These are phyloP conservation scores for Ficedula albicollis DNA, from an alignment of 2,797 vertebrate species.

Conservation along the genomic window DNA sequence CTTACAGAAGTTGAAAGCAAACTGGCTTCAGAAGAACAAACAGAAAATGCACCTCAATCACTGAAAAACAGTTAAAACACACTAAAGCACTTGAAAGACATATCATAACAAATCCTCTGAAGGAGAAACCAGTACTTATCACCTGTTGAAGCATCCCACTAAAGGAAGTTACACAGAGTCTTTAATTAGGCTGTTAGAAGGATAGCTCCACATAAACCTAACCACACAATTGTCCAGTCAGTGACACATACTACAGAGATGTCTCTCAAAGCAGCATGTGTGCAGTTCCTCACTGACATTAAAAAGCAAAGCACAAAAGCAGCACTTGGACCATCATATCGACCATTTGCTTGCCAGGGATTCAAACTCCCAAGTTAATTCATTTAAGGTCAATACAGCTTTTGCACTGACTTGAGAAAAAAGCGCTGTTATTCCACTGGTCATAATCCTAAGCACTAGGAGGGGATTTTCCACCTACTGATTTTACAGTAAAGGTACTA, in stretches of 20 bases:
- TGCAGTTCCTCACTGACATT: not conserved
- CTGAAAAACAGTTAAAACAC: not conserved
- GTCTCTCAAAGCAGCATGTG: not conserved
- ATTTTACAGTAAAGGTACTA: not conserved
- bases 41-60: not conserved
- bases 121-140: not conserved
- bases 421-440: not conserved
- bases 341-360: not conserved
- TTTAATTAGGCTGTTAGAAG: not conserved
- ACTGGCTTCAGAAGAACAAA: not conserved
- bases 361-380: not conserved
- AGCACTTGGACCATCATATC: not conserved
- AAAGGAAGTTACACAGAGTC: not conserved
- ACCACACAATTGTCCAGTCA: not conserved
- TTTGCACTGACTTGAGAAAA: not conserved
- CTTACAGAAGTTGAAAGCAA: not conserved
- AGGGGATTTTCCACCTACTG: not conserved
- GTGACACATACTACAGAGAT: not conserved
- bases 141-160: not conserved
- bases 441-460: not conserved
- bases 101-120: not conserved
- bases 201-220: not conserved
- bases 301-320: not conserved
- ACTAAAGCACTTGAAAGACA: not conserved
- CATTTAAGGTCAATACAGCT: not conserved